These are phyloP conservation scores for Protodeltote pygarga DNA, from an alignment of 2,888 invertebrate genomes.

Conservation along the genomic window DNA sequence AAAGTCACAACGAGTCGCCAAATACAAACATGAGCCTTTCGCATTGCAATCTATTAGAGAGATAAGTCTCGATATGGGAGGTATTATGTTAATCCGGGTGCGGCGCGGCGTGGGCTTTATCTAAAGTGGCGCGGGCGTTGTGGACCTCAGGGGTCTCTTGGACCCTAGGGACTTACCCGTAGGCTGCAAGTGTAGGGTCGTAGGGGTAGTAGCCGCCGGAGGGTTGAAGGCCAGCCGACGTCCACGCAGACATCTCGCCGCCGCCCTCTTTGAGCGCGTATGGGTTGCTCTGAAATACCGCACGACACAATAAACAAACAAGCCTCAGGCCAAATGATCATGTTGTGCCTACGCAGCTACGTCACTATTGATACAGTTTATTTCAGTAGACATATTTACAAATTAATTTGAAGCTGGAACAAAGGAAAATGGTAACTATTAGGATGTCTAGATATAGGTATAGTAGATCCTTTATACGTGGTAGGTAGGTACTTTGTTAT, in stretches of 20 bases:
- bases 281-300: conserved; percentile 93
- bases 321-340: conserved; percentile 25
- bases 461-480: too few relatives aligned
- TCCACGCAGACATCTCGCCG: conserved; percentile 97
- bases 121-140: conserved; percentile 77
- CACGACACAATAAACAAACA: conserved; percentile 67
- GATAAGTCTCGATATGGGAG: conserved; percentile 80
- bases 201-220: conserved; percentile 97
- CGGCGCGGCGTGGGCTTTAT: conserved; percentile 79
- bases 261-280: conserved; percentile 95
- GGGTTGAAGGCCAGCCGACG: conserved; percentile 95
- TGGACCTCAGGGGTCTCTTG: conserved; percentile 67
- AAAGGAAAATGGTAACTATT: background rate
- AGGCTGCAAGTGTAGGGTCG: conserved; percentile 96
- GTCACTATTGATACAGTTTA: conserved; percentile 40
- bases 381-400: conserved; percentile 26
- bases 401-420: background rate
- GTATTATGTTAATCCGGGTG: conserved; percentile 81
- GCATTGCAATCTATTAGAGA: conserved; percentile 84
- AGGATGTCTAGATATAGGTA: too few relatives aligned
- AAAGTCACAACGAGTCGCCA: conserved; percentile 76
- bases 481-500: too few relatives aligned
- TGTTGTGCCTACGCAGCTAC: conserved; percentile 29
- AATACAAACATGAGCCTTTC: conserved; percentile 82
- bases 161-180: conserved; percentile 92